Percentiles rank a stretch among this genome's conserved stretches.
phyloP scores from a whole-genome alignment of 35 echinoderm and acorn worm genomes.

The Eucidaris tribuloides region DNA sequence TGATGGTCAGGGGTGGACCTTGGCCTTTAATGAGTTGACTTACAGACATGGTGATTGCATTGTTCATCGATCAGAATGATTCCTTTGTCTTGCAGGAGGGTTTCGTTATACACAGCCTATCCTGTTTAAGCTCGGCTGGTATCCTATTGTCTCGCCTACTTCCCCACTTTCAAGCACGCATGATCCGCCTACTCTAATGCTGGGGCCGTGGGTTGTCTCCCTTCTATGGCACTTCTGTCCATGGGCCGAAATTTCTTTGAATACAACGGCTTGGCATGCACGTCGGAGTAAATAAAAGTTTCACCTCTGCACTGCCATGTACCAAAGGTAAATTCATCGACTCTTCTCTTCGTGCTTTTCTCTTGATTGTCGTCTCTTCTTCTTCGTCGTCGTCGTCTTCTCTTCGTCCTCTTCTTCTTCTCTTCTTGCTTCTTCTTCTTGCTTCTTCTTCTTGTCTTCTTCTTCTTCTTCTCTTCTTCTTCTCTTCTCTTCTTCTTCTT shows the following conservation, averaged over 20 bases:
- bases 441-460: too few species aligned
- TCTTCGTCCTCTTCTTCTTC: too few species aligned
- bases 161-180: not conserved
- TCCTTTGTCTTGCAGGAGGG: slow-evolving; percentile 50
- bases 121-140: slow-evolving; percentile 59
- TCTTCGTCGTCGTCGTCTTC: too few species aligned
- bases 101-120: slow-evolving; percentile 74
- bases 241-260: slow-evolving; percentile 65
- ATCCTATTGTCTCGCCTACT: slow-evolving; percentile 61
- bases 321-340: slow-evolving; percentile 88
- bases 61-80: not conserved
- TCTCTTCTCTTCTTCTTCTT: too few species aligned
- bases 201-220: slow-evolving; percentile 30
- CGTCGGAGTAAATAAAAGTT: too few species aligned
- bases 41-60: not conserved
- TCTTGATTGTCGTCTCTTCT: too few species aligned
- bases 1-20: too few species aligned
- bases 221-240: slow-evolving; percentile 48
- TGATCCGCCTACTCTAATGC: slow-evolving; percentile 60
- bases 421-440: too few species aligned
- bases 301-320: slow-evolving; percentile 61
- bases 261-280: slow-evolving; percentile 74
- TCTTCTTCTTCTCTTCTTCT: too few species aligned
- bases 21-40: not conserved
- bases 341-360: too few species aligned